phyloP scores from a whole-genome alignment of 2,888 invertebrate species.

The Nymphalis polychloros region DNA sequence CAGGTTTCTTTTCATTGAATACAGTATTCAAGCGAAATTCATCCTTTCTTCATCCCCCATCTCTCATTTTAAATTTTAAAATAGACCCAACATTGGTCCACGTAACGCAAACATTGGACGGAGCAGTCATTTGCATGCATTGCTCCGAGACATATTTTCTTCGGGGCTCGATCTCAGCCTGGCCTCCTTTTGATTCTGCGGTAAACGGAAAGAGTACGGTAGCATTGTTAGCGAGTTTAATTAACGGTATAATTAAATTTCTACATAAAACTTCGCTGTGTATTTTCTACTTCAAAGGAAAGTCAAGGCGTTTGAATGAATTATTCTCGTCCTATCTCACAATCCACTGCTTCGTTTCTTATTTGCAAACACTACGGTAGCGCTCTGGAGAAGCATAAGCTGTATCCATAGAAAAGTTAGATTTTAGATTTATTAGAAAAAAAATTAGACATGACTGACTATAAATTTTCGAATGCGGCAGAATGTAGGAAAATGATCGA shows the following conservation, averaged over 20 bases:
- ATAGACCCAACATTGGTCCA: slow-evolving; percentile 12
- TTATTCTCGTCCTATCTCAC: too few relatives aligned
- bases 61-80: slow-evolving; percentile 9
- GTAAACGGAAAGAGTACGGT: slow-evolving; percentile 6
- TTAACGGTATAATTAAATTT: not conserved
- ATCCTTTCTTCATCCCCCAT: not conserved
- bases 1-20: not conserved
- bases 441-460: too few relatives aligned
- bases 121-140: slow-evolving; percentile 52
- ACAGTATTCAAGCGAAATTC: not conserved
- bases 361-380: too few relatives aligned
- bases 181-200: slow-evolving; percentile 15
- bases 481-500: too few relatives aligned
- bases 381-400: too few relatives aligned
- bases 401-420: too few relatives aligned
- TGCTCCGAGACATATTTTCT: slow-evolving; percentile 48
- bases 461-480: too few relatives aligned
- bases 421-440: too few relatives aligned
- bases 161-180: slow-evolving; percentile 44
- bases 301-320: too few relatives aligned
- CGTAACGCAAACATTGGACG: slow-evolving; percentile 17
- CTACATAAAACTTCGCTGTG: not conserved
- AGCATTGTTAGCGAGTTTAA: not conserved
- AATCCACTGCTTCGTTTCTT: too few relatives aligned
- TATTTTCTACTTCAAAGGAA: not conserved